Evolutionary conservation across 2,797 vertebrate species (phyloP), one percentile per base, ranked within the genome.

Genomic region (Diglossa cyanea): DNA sequence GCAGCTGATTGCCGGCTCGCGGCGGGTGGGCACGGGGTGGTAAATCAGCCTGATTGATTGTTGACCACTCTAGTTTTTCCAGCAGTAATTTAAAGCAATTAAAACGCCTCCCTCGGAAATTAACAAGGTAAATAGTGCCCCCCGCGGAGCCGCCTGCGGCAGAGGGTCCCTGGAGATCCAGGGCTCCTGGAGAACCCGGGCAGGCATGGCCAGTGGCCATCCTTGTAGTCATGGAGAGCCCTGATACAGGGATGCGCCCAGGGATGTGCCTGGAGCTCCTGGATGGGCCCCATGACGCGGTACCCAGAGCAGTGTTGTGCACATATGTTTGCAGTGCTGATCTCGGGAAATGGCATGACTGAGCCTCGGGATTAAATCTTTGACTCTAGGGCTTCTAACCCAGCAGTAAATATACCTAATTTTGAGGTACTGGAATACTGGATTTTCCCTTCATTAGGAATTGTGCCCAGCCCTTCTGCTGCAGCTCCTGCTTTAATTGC

Each of bases 1-100:
- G 98, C 82, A 93, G 98, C 97, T 98, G 98, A 98, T 98, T 97
- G 98, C 98, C 47, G 97, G 97, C 97, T 98, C 95, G 53, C 97
- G 58, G 98, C 93, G 63, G 97, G 97, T 96, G 96, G 97, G 96
- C 77, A 92, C 23, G 81, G 82, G 94, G 94, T 95, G 97, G 96
- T 98, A 97, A 97, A 98, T 97, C 97, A 97, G 96, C 88, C 94
- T 92, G 97, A 97, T 94, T 86, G 96, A 98, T 96, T 97, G 95
- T 97, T 96, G 98, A 97, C 96, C 97, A 96, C 95, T 88, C 95
- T 45, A 31, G 81, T 86, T 97, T 96, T 95, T 94, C 93, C 96
- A 95, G 95, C 94, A 73, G 96, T 96, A 95, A 97, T 97, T 97
- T 97, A 93, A 68, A 94, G 94, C 96, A 97, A 94, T 97, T 97